Base-by-base conservation (phyloP, 2,797 vertebrate species). In the Microcaecilia unicolor region DNA sequence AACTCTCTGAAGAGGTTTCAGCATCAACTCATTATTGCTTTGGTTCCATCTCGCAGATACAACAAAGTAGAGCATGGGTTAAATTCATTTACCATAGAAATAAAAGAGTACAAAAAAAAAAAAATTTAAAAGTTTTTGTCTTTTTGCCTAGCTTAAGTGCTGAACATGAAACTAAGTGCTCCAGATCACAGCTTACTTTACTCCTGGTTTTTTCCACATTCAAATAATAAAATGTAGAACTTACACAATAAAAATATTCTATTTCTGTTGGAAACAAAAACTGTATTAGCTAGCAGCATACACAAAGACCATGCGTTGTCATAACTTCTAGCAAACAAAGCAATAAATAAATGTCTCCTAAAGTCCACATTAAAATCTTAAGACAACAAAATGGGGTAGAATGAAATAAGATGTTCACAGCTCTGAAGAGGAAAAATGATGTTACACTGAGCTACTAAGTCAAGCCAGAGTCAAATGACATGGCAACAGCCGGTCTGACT, bases 401-500 rank as follows among this genome's bases (percentile, higher is more conserved):
- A 42, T 42, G 64, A 71, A 47, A 44, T 48, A 70, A 63, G 58
- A 70, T 58, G 69, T 61, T 59, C 62, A 55, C 64, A 55, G 72
- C 62, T 69, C 47, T 31, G 50, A 63, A 74, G 56, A 65, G 71
- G 64, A 73, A 65, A 64, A 56, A 51, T 33, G 61, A 53, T 10
- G 32, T 48, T 37, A 27, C 58, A 51, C 55, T 2, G 30, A 57
- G 59, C 55, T 41, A 48, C 38, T 48, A 21, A 36, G 55, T 54
- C 34, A 29, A 51, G 42, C 15, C 8, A 11, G 8, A 13, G 15
- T 93, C 84, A 98, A 70, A 98, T 90, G 71, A 97, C 95, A 20
- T 97, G 93, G 78, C 95, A 98, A 76, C 95, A 98, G 78, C 84
- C 96, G 73, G 89, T 87, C 11, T 85, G 90, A 62, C 84, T 77